These are phyloP conservation scores for Pseudopodoces humilis DNA, from an alignment of 2,113 vertebrate genomes.

Conservation along the genomic window DNA sequence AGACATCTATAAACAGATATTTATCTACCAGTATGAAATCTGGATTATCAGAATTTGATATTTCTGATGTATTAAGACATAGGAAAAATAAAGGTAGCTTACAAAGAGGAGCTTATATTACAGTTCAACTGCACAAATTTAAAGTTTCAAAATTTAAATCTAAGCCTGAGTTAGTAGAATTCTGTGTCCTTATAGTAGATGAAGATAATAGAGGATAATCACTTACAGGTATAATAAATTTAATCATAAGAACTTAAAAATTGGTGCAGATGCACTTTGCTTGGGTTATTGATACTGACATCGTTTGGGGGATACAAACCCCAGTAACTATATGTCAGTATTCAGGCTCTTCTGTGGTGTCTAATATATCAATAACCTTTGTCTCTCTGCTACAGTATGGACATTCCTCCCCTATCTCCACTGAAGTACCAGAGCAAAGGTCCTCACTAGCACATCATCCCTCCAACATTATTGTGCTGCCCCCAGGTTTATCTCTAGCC, in stretches of 20 bases:
- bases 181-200: neutral
- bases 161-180: neutral
- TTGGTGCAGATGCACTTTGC: neutral
- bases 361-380: neutral
- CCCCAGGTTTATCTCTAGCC: neutral
- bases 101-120: neutral
- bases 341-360: neutral
- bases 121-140: neutral
- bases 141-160: neutral
- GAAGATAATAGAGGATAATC: neutral
- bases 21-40: neutral
- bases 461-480: neutral
- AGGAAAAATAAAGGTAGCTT: neutral
- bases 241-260: neutral
- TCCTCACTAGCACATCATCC: neutral
- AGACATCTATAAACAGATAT: neutral
- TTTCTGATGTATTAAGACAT: neutral
- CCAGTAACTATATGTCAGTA: rapidly evolving
- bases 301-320: rapidly evolving
- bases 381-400: neutral
- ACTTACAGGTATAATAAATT: neutral
- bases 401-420: neutral
- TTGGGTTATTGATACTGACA: neutral
- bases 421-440: neutral
- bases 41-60: neutral